These are phyloP conservation scores for Solenodon paradoxus DNA, from an alignment of 2,113 vertebrate genomes.

Conservation along the genomic window DNA sequence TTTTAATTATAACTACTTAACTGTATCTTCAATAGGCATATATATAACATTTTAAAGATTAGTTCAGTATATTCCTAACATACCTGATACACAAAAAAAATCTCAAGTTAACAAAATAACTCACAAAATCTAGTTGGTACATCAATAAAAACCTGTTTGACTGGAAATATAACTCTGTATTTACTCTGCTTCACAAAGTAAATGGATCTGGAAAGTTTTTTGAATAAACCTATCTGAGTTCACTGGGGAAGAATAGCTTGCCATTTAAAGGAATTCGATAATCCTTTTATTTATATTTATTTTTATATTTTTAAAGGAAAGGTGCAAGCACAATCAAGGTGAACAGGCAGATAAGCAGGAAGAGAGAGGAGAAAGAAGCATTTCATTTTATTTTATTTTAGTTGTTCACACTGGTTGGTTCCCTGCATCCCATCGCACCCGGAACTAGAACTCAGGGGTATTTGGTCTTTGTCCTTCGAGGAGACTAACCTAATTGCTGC, in stretches of 20 bases:
- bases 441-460: too few species aligned
- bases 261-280: neutral
- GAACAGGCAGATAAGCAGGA: too few species aligned
- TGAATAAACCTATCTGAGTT: neutral
- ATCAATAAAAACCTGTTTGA: neutral
- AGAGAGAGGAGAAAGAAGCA: too few species aligned
- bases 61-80: neutral
- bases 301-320: too few species aligned
- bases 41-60: constrained; percentile 18
- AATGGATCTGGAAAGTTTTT: neutral
- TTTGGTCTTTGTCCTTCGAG: too few species aligned
- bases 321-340: too few species aligned
- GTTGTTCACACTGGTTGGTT: too few species aligned
- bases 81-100: neutral
- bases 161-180: neutral
- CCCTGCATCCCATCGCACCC: too few species aligned
- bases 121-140: neutral
- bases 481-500: too few species aligned
- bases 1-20: neutral
- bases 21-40: neutral
- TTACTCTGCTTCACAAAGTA: neutral
- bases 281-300: too few species aligned
- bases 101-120: neutral
- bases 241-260: neutral
- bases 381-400: too few species aligned